Conservation (phyloP, 2,888 invertebrate species). For the Diarsia brunnea region DNA sequence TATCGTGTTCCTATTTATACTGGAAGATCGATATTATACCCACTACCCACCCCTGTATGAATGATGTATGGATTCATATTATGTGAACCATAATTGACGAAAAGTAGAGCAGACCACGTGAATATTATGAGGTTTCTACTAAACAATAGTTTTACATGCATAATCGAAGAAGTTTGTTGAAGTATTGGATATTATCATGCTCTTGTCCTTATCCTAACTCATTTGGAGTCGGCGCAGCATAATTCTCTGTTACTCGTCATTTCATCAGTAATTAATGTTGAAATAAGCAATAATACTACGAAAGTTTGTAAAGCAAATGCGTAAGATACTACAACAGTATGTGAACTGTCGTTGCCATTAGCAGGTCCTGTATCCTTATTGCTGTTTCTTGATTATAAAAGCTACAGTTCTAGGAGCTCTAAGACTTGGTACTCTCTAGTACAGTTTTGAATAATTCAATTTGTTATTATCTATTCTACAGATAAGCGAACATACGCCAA, state of each 20-base stretch:
- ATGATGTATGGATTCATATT: conserved; percentile 15
- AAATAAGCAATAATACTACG: neutral
- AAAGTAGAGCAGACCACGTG: neutral
- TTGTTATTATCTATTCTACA: no score
- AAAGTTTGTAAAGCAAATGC: neutral
- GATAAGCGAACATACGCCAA: no score
- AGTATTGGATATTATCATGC: neutral
- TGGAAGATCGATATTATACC: conserved; percentile 40
- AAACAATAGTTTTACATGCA: neutral
- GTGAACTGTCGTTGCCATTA: neutral
- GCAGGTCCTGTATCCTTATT: neutral
- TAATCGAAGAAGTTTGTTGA: neutral
- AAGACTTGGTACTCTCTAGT: neutral
- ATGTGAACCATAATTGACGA: conserved; percentile 4
- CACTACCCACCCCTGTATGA: conserved; percentile 22
- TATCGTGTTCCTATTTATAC: conserved; percentile 48
- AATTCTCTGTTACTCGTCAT: no score
- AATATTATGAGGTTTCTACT: neutral
- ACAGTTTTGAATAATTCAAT: neutral
- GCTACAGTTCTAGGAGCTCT: neutral
- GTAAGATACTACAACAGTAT: neutral
- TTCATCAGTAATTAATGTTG: no score
- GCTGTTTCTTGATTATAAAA: neutral
- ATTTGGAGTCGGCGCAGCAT: no score
- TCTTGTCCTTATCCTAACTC: no score